Evolutionary conservation across 2,113 vertebrate species (phyloP).

Genomic region (Chaetodon trifascialis): DNA sequence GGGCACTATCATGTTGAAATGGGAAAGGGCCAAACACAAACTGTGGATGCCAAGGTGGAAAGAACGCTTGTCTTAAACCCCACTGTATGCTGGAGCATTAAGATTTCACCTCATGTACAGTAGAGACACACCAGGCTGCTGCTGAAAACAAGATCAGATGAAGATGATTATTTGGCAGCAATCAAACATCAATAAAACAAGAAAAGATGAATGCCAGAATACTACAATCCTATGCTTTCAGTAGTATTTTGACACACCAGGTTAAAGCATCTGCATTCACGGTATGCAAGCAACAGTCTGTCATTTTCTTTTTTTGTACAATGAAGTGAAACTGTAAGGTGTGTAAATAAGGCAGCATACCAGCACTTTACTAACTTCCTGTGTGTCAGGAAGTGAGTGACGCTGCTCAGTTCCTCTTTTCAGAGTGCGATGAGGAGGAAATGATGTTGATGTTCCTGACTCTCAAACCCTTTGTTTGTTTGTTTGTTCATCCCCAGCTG

Average conservation of each 20-base stretch:
- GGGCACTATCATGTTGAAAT: too few relatives aligned
- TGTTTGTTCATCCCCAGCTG: slow-evolving; percentile 79
- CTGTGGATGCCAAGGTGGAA: too few relatives aligned
- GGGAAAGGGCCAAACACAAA: too few relatives aligned
- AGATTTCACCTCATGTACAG: too few relatives aligned
- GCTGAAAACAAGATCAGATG: neutral
- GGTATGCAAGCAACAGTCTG: neutral
- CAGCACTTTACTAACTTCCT: slow-evolving; percentile 49
- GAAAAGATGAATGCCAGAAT: neutral
- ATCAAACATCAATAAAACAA: neutral
- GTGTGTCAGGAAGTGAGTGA: slow-evolving; percentile 61
- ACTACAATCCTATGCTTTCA: neutral
- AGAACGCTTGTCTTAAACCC: too few relatives aligned
- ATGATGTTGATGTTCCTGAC: neutral
- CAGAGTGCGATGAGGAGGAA: neutral
- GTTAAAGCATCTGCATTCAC: neutral
- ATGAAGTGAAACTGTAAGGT: neutral
- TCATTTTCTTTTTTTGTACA: neutral
- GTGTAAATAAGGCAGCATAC: neutral
- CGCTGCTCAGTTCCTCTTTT: slow-evolving; percentile 52
- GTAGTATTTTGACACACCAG: neutral
- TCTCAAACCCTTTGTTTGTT: neutral
- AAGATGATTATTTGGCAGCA: neutral
- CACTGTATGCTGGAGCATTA: too few relatives aligned
- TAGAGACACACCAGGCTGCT: too few relatives aligned